These are phyloP conservation scores for Odobenus rosmarus DNA, from an alignment of 2,113 vertebrate genomes.

Conservation along the genomic window DNA sequence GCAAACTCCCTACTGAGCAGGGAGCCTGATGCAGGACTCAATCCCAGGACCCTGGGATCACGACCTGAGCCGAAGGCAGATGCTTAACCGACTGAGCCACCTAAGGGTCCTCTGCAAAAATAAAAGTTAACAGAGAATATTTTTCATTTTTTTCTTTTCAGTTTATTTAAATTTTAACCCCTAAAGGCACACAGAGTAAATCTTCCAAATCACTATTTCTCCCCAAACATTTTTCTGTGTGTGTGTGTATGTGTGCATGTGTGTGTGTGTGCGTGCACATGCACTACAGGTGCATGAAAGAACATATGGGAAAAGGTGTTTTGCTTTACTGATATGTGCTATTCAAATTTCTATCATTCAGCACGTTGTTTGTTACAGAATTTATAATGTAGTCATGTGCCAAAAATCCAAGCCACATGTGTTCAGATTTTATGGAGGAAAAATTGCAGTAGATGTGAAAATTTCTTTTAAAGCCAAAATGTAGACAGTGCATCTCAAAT, in stretches of 20 bases:
- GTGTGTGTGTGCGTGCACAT: not conserved
- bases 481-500: not conserved
- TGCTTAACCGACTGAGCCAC: too few relatives aligned
- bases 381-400: not conserved
- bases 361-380: not conserved
- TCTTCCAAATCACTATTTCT: not conserved
- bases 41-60: too few relatives aligned
- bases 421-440: not conserved
- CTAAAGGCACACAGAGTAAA: not conserved
- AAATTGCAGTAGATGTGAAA: not conserved
- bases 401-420: not conserved
- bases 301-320: not conserved
- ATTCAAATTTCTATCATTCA: not conserved
- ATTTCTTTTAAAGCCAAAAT: not conserved
- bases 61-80: too few relatives aligned
- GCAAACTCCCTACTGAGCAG: too few relatives aligned
- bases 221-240: not conserved
- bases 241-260: not conserved
- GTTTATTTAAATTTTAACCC: constrained; percentile 18
- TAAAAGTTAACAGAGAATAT: not conserved
- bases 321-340: not conserved
- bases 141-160: not conserved
- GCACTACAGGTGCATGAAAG: not conserved
- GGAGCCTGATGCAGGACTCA: too few relatives aligned
- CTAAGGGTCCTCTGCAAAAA: not conserved